phyloP scores from a whole-genome alignment of 35 echinoderm and acorn worm species.

The Hemicentrotus pulcherrimus region DNA sequence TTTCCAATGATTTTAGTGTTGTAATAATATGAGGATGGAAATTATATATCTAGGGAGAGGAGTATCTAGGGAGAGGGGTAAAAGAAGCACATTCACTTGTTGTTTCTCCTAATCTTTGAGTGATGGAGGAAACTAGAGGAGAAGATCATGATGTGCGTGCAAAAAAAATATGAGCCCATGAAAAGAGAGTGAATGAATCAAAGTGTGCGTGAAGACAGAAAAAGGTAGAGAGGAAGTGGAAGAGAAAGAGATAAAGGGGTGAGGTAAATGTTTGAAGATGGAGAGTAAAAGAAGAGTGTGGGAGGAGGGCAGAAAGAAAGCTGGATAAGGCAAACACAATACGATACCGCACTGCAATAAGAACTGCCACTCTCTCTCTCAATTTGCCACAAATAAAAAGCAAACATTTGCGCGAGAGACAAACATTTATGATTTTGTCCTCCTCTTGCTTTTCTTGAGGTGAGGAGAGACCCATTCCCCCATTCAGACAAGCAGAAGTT shows the following conservation, averaged over 20 bases:
- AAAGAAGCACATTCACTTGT: too few species aligned
- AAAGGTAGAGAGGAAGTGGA: neutral
- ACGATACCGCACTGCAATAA: neutral
- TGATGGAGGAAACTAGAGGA: neutral
- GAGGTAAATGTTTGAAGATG: neutral
- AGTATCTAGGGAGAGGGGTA: too few species aligned
- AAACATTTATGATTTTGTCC: neutral
- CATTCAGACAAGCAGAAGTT: neutral
- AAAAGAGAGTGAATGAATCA: neutral
- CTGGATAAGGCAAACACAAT: neutral
- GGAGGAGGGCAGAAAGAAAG: neutral
- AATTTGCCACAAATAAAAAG: neutral
- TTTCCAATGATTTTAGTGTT: too few species aligned
- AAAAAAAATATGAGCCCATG: neutral
- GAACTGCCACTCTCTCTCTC: slow-evolving; percentile 8
- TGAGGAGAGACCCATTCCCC: neutral
- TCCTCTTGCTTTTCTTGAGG: neutral
- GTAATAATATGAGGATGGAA: too few species aligned
- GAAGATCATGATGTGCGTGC: neutral
- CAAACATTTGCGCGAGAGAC: neutral
- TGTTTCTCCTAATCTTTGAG: too few species aligned
- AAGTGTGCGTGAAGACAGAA: neutral
- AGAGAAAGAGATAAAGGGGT: neutral
- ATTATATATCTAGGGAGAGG: too few species aligned
- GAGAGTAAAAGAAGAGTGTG: neutral